Evolutionary conservation across 2,888 invertebrate genomes (phyloP), one percentile per base, ranked within the genome.

Genomic region (Villa cingulata): DNA sequence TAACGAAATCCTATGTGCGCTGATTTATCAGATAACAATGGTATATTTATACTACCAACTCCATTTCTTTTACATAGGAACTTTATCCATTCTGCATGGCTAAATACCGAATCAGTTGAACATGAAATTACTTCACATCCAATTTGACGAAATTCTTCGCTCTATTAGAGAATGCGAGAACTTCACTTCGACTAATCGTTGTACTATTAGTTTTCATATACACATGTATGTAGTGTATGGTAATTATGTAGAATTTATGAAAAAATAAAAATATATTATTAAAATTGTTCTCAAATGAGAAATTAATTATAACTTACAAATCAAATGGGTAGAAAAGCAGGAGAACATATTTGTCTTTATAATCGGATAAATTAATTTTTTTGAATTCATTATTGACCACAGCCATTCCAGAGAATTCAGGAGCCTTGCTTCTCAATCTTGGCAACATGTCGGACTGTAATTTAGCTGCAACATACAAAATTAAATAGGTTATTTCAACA

Each of bases 81-180:
- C 70, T 92, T 91, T 49, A 90, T 76, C 97, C 97, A 98, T 37
- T 97, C 97, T 63, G 97, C 77, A 68, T 98, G 97, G 20, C 84
- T 85, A 76, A 90, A 97, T 70, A 96, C 92, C 43, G 92, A 92
- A 73, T 98, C 97, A 27, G 94, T 94, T 45, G 96, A 96, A 51
- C 86, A 89, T 47, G 83, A 97, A 59, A 97, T 75, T 9, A 96
- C 70, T 63, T 90, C 86, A 62, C 89, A 88, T 43, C 82, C 81
- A 59, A 94, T 85, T 61, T 83, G 80, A 53, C 80, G 76, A 72
- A 90, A 90, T 60, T 89, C 86, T 34, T 80, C 0, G 77, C 82
- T 51, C 87, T 80, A 58, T 98, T 97, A 2, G 92, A 94, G 74
- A 95, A 98, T 12, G 96, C 94, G 64, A 96, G 90, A 59, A 97